Percentiles rank a stretch among this genome's conserved stretches.
Evolutionary conservation across 1,140 invertebrate species (phyloP).

Genomic region (Stenopsyche tienmushanensis): DNA sequence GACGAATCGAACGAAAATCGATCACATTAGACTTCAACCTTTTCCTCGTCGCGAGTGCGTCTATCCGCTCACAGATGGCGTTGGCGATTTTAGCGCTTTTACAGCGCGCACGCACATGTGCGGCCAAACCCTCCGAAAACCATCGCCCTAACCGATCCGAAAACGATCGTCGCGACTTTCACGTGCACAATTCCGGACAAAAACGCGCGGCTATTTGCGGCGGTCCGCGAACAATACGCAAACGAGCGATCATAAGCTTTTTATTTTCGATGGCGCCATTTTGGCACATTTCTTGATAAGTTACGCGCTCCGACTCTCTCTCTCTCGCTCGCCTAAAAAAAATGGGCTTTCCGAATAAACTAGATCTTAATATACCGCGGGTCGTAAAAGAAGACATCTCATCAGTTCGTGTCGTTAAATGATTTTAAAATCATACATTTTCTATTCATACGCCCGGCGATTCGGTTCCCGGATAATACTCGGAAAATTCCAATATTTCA

Average conservation of each 20-base stretch:
- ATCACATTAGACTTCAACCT: too few species aligned
- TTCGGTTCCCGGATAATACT: neutral
- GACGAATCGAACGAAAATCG: too few species aligned
- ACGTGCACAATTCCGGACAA: too few species aligned
- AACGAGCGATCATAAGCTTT: neutral
- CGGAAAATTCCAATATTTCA: too few species aligned
- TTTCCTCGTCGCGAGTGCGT: too few species aligned
- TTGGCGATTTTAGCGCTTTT: too few species aligned
- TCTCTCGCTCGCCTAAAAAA: neutral
- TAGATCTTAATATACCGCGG: neutral
- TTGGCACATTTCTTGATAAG: neutral
- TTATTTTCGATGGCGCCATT: neutral
- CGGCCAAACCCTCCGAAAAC: too few species aligned
- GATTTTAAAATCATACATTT: neutral
- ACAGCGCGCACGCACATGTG: too few species aligned
- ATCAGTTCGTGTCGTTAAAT: neutral
- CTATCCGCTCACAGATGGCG: too few species aligned
- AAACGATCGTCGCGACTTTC: too few species aligned
- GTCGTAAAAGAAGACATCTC: neutral
- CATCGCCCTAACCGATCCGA: too few species aligned
- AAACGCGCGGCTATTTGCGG: neutral
- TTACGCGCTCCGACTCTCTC: neutral
- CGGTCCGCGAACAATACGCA: neutral
- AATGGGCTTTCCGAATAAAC: neutral
- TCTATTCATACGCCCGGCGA: neutral